These are phyloP conservation scores for Eupithecia subfuscata DNA, from an alignment of 2,888 invertebrate species.

Conservation along the genomic window DNA sequence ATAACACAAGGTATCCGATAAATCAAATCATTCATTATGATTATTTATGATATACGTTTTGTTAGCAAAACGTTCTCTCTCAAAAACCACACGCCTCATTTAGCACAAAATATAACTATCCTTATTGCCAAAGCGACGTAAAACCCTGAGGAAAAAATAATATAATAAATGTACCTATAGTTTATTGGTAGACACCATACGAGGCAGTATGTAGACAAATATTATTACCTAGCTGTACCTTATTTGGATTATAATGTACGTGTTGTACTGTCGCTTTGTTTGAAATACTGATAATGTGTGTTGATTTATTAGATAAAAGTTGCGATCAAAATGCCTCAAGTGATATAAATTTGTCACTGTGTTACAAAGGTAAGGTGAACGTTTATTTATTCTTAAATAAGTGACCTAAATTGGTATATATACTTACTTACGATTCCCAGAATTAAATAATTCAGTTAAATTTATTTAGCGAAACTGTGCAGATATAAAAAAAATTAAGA, in stretches of 20 bases:
- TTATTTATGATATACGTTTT: background rate
- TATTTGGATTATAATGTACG: too few species aligned
- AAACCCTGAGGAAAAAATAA: background rate
- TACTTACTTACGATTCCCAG: too few species aligned
- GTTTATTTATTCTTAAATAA: too few species aligned
- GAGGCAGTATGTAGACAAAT: background rate
- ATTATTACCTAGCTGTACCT: background rate
- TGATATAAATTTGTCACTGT: background rate
- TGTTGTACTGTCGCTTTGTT: background rate
- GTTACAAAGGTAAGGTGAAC: background rate
- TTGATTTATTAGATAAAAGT: background rate
- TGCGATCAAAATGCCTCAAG: background rate
- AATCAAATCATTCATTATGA: background rate
- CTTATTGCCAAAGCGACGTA: background rate
- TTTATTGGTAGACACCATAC: background rate
- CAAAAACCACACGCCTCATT: background rate
- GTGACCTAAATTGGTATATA: too few species aligned
- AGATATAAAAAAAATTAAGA: too few species aligned
- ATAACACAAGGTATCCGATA: background rate
- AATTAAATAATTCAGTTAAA: too few species aligned
- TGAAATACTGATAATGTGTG: background rate
- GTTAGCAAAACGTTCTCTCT: background rate
- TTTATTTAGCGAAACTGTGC: too few species aligned
- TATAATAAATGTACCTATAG: background rate
- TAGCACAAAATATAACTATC: background rate